phyloP scores from a whole-genome alignment of 2,113 vertebrate genomes.

The Bothrops jararaca region DNA sequence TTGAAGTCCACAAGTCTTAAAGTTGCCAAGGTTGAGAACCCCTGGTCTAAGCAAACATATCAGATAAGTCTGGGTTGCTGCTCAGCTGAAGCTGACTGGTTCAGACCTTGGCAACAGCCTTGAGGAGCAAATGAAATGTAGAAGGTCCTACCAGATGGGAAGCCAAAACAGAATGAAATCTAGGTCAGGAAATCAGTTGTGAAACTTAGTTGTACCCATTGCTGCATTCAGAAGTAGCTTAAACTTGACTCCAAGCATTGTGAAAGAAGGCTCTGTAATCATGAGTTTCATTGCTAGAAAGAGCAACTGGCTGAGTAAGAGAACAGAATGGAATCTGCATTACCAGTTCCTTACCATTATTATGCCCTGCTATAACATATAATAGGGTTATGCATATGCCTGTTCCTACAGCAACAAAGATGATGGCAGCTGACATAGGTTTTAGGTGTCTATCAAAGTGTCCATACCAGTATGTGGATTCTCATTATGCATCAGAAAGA shows the following conservation, averaged over 20 bases:
- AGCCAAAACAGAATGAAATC: neutral
- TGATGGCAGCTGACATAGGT: no score
- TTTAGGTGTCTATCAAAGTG: neutral
- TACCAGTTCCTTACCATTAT: neutral
- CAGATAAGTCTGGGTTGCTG: neutral
- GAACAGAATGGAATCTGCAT: neutral
- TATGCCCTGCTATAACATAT: neutral
- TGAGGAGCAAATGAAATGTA: neutral
- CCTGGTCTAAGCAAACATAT: no score
- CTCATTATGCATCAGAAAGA: neutral
- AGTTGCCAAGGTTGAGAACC: no score
- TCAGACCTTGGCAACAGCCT: neutral
- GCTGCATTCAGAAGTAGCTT: neutral
- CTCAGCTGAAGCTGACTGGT: neutral
- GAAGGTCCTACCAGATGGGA: neutral
- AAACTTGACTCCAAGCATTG: neutral
- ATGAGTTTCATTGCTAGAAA: neutral
- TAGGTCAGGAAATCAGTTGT: neutral
- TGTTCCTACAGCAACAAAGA: neutral
- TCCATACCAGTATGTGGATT: neutral
- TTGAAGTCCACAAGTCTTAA: no score
- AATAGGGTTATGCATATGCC: neutral
- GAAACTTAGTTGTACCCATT: neutral
- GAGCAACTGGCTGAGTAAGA: neutral
- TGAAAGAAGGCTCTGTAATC: neutral